Base-by-base conservation (phyloP, 2,888 invertebrate species). In the Peribatodes rhomboidaria region DNA sequence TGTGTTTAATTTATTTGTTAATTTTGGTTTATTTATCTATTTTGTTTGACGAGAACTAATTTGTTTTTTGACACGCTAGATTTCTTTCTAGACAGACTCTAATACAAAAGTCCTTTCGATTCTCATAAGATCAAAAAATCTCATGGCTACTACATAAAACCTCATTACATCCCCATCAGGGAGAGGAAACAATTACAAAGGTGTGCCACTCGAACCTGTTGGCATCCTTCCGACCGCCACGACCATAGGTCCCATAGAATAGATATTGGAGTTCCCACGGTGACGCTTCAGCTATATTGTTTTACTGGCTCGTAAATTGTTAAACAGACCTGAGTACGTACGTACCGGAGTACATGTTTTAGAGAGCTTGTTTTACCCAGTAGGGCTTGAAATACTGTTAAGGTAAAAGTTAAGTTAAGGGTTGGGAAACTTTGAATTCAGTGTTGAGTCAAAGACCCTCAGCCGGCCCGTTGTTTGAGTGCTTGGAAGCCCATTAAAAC, bases 141-240 rank as follows among this genome's bases (percentile, higher is more conserved):
- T 61, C 68, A 66, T 66, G 59, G 63, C 53, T 57, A 50, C 42
- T 31, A 39, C 16, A 53, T 57, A 63, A 55, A 57, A 70, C 69
- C 65, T 76, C 75, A 79, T 80, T 77, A 78, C 73, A 76, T 79
- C 79, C 79, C 80, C 72, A 76, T 78, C 66, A 70, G 74, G 73
- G 77, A 80, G 78, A 76, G 82, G 85, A 85, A 84, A 81, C 79
- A 82, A 84, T 85, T 80, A 85, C 74, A 85, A 84, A 87, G 86
- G 85, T 84, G 80, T 73, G 68, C 61, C 79, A 77, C 84, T 84
- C 76, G 68, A 79, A 56, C 75, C 75, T 75, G 79, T 79, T 77
- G 78, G 82, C 88, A 87, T 89, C 88, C 89, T 88, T 88, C 87
- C 88, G 80, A 80, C 67, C 61, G 61, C 53, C 54, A 46, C 55